Evolutionary conservation across 2,797 vertebrate genomes (phyloP), one percentile per base, ranked within the genome.

Genomic region (Selene dorsalis): DNA sequence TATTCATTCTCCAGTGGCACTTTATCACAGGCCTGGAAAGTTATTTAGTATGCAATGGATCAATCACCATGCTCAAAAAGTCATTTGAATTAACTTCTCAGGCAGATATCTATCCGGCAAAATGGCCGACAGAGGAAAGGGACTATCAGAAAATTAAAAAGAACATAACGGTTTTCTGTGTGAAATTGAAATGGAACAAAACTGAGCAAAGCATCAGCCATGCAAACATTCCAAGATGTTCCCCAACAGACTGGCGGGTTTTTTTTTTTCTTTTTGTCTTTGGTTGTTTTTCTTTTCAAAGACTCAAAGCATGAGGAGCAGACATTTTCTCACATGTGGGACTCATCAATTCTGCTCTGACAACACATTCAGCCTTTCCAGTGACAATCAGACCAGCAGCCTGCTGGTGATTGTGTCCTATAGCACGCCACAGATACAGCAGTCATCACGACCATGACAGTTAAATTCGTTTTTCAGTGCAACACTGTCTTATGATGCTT

Each of bases 51-150:
- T 93, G 91, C 93, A 88, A 86, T 55, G 84, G 90, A 91, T 93
- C 91, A 91, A 92, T 91, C 91, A 80, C 74, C 77, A 66, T 87
- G 68, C 84, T 92, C 83, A 84, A 91, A 90, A 91, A 92, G 90
- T 91, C 84, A 91, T 93, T 93, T 92, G 89, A 93, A 93, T 93
- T 86, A 93, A 91, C 93, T 91, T 92, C 88, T 88, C 66, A 80
- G 84, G 69, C 79, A 90, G 86, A 93, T 92, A 91, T 91, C 84
- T 87, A 91, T 90, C 89, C 85, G 26, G 85, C 73, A 85, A 89
- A 92, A 84, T 89, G 88, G 86, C 77, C 80, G 30, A 84, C 86
- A 75, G 84, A 90, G 82, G 84, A 83, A 81, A 86, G 73, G 82
- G 88, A 87, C 90, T 93, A 91, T 92, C 91, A 92, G 91, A 90